phyloP scores from a whole-genome alignment of 1,140 invertebrate genomes.

The Dysdera silvatica region DNA sequence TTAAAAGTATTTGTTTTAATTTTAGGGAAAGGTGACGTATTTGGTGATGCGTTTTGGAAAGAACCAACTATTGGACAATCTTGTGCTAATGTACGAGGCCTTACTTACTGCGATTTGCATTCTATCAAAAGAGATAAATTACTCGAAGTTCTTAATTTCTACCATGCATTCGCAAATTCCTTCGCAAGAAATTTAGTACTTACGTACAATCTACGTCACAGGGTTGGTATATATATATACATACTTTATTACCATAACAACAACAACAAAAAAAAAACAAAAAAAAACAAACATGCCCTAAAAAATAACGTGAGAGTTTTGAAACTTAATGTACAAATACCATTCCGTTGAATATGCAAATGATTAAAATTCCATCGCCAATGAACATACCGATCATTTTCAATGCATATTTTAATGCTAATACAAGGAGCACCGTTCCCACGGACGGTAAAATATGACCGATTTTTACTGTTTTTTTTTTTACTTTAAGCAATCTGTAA shows the following conservation, averaged over 20 bases:
- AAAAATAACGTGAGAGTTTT: neutral
- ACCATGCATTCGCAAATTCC: slow-evolving; percentile 98
- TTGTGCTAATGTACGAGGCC: slow-evolving; percentile 93
- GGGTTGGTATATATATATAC: slow-evolving; percentile 54
- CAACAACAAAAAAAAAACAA: neutral
- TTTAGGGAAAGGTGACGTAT: slow-evolving; percentile 93
- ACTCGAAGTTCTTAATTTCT: slow-evolving; percentile 96
- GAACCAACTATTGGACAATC: slow-evolving; percentile 92
- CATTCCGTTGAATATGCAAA: too few species aligned
- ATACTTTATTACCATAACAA: neutral
- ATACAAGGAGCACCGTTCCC: too few species aligned
- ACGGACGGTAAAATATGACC: too few species aligned
- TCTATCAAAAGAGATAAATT: slow-evolving; percentile 94
- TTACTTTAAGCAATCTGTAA: too few species aligned
- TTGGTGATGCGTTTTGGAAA: slow-evolving; percentile 99
- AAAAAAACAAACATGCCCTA: neutral
- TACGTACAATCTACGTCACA: slow-evolving; percentile 95
- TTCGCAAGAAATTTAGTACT: slow-evolving; percentile 95
- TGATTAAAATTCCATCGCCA: too few species aligned
- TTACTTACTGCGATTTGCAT: slow-evolving; percentile 99
- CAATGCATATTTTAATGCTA: too few species aligned
- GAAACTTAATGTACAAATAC: too few species aligned
- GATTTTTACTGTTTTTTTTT: too few species aligned
- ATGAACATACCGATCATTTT: too few species aligned
- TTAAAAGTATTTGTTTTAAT: too few species aligned